phyloP scores from a whole-genome alignment of 1,140 invertebrate genomes.

The Neodiprion fabricii region DNA sequence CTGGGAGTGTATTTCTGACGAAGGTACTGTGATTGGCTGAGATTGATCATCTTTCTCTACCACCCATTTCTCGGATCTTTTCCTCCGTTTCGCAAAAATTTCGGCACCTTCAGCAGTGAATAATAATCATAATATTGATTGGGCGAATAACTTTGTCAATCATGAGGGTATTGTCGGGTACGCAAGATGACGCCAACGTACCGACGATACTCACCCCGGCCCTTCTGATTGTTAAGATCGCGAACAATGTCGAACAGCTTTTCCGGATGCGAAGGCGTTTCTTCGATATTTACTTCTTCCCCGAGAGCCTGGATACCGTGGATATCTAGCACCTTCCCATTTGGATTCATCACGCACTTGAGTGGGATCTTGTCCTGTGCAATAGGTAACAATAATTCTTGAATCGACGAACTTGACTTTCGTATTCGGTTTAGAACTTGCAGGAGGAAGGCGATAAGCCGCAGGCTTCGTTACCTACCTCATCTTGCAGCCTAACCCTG shows the following conservation, averaged over 20 bases:
- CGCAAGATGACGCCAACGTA: background rate
- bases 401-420: slow-evolving; percentile 8
- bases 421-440: background rate
- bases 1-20: slow-evolving; percentile 28
- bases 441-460: no score
- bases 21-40: slow-evolving; percentile 35
- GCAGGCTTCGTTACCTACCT: no score
- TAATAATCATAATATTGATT: slow-evolving; percentile 5
- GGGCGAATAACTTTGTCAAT: background rate
- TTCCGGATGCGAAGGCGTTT: slow-evolving; percentile 56
- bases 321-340: slow-evolving; percentile 76
- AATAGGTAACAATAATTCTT: background rate
- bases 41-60: slow-evolving; percentile 74
- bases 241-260: slow-evolving; percentile 74
- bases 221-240: slow-evolving; percentile 78
- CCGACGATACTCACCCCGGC: slow-evolving; percentile 68
- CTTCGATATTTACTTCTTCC: slow-evolving; percentile 73
- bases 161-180: background rate
- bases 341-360: slow-evolving; percentile 81
- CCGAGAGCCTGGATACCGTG: slow-evolving; percentile 69
- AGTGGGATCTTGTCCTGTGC: slow-evolving; percentile 68
- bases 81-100: slow-evolving; percentile 86
- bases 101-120: slow-evolving; percentile 72
- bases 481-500: no score
- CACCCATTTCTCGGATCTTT: slow-evolving; percentile 86